Conservation (phyloP, 1,140 invertebrate genomes). For the Drosophila aff. region DNA sequence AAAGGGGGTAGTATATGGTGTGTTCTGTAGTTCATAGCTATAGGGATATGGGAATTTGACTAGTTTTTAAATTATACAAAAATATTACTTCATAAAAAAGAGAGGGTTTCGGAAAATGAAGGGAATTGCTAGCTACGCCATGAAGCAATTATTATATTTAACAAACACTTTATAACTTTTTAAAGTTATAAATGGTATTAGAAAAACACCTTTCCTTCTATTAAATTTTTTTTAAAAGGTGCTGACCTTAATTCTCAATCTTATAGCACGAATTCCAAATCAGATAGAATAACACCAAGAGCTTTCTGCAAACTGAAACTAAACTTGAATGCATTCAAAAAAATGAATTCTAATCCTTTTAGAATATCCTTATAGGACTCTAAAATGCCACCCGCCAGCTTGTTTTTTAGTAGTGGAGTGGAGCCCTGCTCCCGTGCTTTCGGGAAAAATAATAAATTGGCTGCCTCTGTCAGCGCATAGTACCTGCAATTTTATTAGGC, state of each 20-base stretch:
- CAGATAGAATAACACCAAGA: background rate
- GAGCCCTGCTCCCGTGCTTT: slow-evolving; percentile 10
- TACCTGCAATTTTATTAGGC: slow-evolving; percentile 63
- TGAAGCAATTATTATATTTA: no score
- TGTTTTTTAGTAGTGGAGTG: slow-evolving; percentile 18
- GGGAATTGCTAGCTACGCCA: no score
- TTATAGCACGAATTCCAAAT: background rate
- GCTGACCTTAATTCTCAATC: background rate
- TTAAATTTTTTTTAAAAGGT: background rate
- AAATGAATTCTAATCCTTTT: no score
- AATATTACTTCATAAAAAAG: background rate
- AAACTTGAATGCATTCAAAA: slow-evolving; percentile 7
- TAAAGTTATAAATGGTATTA: no score
- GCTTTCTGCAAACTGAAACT: background rate
- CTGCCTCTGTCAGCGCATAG: slow-evolving; percentile 9
- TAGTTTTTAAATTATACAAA: background rate
- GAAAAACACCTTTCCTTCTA: background rate
- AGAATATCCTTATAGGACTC: no score
- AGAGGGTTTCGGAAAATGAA: no score
- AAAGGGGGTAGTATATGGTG: background rate
- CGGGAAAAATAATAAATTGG: slow-evolving; percentile 69
- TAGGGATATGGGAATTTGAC: background rate
- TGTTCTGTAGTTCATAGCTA: background rate
- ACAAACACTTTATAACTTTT: background rate
- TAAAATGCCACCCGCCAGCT: slow-evolving; percentile 26